Evolutionary conservation across 2,888 invertebrate species (phyloP).

Genomic region (Meta bourneti): DNA sequence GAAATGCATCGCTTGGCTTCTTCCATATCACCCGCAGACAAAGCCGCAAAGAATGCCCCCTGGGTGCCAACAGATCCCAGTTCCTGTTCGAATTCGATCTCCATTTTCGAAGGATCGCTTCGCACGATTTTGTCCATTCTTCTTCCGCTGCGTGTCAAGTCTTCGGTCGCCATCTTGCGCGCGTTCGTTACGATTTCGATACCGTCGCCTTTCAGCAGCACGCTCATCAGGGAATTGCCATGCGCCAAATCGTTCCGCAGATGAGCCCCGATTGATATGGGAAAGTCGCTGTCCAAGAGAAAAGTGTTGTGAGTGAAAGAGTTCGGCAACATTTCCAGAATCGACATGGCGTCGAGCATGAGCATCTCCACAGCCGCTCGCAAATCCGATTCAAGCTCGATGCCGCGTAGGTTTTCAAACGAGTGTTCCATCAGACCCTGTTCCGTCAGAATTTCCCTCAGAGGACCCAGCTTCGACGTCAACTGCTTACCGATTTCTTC

Average conservation of each 20-base stretch:
- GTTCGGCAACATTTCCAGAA: no score
- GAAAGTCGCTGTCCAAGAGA: not conserved
- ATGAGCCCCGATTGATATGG: constrained; percentile 39
- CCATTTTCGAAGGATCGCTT: not conserved
- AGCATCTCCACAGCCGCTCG: not conserved
- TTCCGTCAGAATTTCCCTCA: not conserved
- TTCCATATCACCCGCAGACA: not conserved
- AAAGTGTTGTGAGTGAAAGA: constrained; percentile 34
- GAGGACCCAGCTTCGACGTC: not conserved
- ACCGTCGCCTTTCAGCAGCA: not conserved
- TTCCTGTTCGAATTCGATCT: not conserved
- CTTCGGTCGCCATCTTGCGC: constrained; percentile 13
- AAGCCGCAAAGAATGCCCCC: constrained; percentile 17
- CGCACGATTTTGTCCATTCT: constrained; percentile 27
- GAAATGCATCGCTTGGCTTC: not conserved
- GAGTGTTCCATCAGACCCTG: no score
- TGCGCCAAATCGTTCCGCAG: constrained; percentile 57
- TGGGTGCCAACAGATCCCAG: not conserved
- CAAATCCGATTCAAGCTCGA: not conserved
- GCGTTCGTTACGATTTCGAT: constrained; percentile 32
- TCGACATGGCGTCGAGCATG: not conserved
- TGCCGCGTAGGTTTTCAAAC: not conserved
- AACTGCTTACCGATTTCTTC: not conserved
- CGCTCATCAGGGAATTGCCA: constrained; percentile 25
- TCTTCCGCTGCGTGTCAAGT: not conserved